phyloP scores from a whole-genome alignment of 2,113 vertebrate genomes.

The Campylorhamphus procurvoides region DNA sequence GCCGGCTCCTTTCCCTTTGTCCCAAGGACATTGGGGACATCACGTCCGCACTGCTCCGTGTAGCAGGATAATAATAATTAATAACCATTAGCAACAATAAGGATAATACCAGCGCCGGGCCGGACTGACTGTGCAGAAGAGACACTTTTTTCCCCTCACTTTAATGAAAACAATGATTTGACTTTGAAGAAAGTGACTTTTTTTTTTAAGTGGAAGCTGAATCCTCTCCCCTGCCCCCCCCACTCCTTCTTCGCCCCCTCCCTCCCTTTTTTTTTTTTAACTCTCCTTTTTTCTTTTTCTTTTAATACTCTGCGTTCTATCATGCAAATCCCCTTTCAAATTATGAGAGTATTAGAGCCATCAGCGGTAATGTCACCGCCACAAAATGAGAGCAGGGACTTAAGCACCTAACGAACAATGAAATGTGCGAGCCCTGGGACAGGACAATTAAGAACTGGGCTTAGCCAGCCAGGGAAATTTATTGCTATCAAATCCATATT shows the following conservation, averaged over 20 bases:
- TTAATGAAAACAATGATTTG: conserved; percentile 93
- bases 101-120: conserved; percentile 76
- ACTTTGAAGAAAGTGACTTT: conserved; percentile 99
- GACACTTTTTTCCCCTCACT: conserved; percentile 69
- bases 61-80: conserved; percentile 83
- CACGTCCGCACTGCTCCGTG: conserved; percentile 78
- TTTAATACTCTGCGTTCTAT: conserved; percentile 99
- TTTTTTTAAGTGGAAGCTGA: conserved; percentile 92
- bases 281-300: conserved; percentile 90
- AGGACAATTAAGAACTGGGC: conserved; percentile 99
- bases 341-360: conserved; percentile 99
- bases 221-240: conserved; percentile 73
- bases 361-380: conserved; percentile 99
- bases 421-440: conserved; percentile 99
- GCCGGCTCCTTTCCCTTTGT: conserved; percentile 36
- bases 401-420: conserved; percentile 99
- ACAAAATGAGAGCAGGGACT: conserved; percentile 99
- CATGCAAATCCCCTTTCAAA: conserved; percentile 99
- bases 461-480: conserved; percentile 99
- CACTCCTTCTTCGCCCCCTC: conserved; percentile 39
- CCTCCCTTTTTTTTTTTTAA: conserved; percentile 65
- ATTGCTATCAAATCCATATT: conserved; percentile 99
- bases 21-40: conserved; percentile 84
- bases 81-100: conserved; percentile 86
- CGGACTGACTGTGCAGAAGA: conserved; percentile 74